Conservation (phyloP, 2,797 vertebrate species). For the Lutjanus argentimaculatus region DNA sequence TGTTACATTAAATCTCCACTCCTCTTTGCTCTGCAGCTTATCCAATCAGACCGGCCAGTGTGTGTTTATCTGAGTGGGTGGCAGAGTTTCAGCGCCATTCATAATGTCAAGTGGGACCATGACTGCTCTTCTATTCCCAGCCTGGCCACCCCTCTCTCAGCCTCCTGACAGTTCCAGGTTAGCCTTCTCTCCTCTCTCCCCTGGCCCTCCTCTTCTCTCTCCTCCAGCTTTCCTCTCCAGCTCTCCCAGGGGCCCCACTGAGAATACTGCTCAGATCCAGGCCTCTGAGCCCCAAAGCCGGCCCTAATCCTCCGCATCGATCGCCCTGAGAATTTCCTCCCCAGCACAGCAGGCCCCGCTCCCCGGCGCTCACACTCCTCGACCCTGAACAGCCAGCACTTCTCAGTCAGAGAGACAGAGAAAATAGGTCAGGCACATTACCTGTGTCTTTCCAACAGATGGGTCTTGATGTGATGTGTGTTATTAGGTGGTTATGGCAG, state of each 20-base stretch:
- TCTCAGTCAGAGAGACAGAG: constrained; percentile 60
- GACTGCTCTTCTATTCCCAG: constrained; percentile 74
- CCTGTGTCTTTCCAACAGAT: constrained; percentile 61
- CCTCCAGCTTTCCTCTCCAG: constrained; percentile 77
- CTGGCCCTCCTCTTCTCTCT: constrained; percentile 73
- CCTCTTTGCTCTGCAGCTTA: constrained; percentile 39
- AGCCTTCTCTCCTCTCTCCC: constrained; percentile 76
- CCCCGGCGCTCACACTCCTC: constrained; percentile 70
- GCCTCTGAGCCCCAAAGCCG: constrained; percentile 89
- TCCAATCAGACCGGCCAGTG: constrained; percentile 50
- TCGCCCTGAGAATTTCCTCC: constrained; percentile 89
- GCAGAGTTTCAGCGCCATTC: constrained; percentile 64
- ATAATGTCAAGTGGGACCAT: constrained; percentile 74
- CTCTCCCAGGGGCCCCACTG: constrained; percentile 81
- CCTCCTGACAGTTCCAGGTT: constrained; percentile 90
- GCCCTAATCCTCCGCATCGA: constrained; percentile 88
- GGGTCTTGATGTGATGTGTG: constrained; percentile 46
- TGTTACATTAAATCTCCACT: constrained; percentile 26
- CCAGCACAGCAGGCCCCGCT: constrained; percentile 81
- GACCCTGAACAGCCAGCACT: constrained; percentile 67
- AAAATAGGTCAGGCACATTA: constrained; percentile 55
- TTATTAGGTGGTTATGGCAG: constrained; percentile 53
- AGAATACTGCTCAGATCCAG: constrained; percentile 87
- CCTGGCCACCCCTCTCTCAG: constrained; percentile 78
- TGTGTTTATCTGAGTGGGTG: constrained; percentile 70